Evolutionary conservation across 2,797 vertebrate species (phyloP).

Genomic region (Micromesistius poutassou): DNA sequence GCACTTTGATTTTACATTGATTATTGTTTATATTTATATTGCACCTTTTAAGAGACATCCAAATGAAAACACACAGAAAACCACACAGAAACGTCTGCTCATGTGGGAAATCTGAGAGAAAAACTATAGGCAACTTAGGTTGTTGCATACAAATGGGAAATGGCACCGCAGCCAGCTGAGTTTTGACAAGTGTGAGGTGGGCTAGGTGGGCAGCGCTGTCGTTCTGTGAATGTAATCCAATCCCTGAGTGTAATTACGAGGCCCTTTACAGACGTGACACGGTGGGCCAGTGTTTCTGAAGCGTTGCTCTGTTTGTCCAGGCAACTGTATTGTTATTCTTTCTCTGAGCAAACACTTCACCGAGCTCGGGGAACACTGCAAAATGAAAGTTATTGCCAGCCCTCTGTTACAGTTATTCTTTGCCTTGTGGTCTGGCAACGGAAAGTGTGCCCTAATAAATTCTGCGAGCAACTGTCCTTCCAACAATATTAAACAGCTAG

Average conservation of each 20-base stretch:
- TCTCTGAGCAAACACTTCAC: not conserved
- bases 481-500: not conserved
- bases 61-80: not conserved
- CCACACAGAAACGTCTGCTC: not conserved
- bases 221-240: not conserved
- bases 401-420: not conserved
- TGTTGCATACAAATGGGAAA: not conserved
- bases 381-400: not conserved
- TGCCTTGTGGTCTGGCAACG: not conserved
- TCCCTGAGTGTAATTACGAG: not conserved
- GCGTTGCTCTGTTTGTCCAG: not conserved
- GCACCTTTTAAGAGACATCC: not conserved
- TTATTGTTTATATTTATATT: not conserved
- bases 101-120: not conserved
- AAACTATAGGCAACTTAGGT: not conserved
- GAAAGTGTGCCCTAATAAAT: not conserved
- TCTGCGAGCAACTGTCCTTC: not conserved
- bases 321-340: not conserved
- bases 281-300: not conserved
- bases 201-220: not conserved
- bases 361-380: not conserved
- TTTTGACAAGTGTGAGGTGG: not conserved
- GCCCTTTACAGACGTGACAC: not conserved
- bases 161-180: not conserved
- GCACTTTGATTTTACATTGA: not conserved